Evolutionary conservation across 2,797 vertebrate genomes (phyloP).

Genomic region (Intellagama lesueurii): DNA sequence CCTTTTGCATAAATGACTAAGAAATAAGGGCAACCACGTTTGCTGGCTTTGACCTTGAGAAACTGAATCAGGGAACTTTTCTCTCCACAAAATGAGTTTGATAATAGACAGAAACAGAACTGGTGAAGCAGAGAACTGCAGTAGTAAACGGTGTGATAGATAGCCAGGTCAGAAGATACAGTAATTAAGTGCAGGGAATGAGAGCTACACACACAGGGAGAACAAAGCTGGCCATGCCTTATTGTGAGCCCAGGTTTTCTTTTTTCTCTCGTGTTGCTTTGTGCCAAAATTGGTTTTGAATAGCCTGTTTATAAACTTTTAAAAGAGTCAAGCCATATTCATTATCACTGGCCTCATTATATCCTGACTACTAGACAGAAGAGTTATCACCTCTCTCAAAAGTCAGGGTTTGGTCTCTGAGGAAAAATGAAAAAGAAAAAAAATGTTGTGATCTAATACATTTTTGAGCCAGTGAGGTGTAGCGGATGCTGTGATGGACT

Average conservation of each 20-base stretch:
- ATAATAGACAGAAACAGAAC: conserved; percentile 9
- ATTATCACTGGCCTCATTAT: background rate
- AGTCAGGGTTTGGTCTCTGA: background rate
- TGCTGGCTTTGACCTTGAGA: conserved; percentile 29
- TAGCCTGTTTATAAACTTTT: conserved; percentile 9
- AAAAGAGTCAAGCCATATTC: background rate
- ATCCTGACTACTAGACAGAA: background rate
- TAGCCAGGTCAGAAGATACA: background rate
- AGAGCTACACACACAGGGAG: background rate
- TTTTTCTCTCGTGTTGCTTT: background rate
- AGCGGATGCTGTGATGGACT: too few relatives aligned
- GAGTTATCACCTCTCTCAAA: background rate
- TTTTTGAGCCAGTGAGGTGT: too few relatives aligned
- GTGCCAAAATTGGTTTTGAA: background rate
- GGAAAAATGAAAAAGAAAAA: background rate
- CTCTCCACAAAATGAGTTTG: conserved; percentile 16
- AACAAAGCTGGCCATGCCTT: background rate
- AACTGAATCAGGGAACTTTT: conserved; percentile 8
- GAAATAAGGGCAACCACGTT: background rate
- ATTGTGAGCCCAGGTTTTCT: background rate
- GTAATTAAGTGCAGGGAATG: conserved; percentile 14
- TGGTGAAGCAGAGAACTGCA: conserved; percentile 20
- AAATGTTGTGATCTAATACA: background rate
- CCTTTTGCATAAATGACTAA: background rate
- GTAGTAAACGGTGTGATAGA: background rate